These are phyloP conservation scores for Bubo bubo DNA, from an alignment of 2,113 vertebrate species.

Conservation along the genomic window DNA sequence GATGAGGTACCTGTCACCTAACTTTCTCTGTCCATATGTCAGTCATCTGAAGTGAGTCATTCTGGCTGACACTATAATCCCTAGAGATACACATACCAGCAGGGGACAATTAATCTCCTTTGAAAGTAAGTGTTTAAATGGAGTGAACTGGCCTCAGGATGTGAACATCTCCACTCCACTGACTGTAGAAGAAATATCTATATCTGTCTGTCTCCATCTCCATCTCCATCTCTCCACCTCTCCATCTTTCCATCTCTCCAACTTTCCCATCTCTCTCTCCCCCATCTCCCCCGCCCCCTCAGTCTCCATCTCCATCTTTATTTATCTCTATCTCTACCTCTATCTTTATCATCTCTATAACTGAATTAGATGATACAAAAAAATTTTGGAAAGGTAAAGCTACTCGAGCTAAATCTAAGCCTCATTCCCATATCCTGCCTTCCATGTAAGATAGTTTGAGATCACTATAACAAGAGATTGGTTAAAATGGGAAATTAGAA, in stretches of 20 bases:
- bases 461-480: not conserved
- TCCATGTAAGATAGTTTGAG: not conserved
- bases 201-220: not conserved
- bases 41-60: not conserved
- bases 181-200: not conserved
- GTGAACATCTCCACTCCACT: not conserved
- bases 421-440: not conserved
- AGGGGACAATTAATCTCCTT: not conserved
- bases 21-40: not conserved
- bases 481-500: not conserved
- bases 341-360: not conserved
- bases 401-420: not conserved
- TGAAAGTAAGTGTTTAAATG: not conserved
- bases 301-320: not conserved
- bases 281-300: not conserved
- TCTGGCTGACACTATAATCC: not conserved
- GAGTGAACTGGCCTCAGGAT: not conserved
- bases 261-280: not conserved
- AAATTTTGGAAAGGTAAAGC: not conserved
- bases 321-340: too few species aligned
- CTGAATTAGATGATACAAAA: not conserved
- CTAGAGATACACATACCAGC: not conserved
- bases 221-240: not conserved
- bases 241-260: too few species aligned
- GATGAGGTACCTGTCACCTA: not conserved